These are phyloP conservation scores for Petromus typicus DNA, from an alignment of 2,113 vertebrate genomes.

Conservation along the genomic window DNA sequence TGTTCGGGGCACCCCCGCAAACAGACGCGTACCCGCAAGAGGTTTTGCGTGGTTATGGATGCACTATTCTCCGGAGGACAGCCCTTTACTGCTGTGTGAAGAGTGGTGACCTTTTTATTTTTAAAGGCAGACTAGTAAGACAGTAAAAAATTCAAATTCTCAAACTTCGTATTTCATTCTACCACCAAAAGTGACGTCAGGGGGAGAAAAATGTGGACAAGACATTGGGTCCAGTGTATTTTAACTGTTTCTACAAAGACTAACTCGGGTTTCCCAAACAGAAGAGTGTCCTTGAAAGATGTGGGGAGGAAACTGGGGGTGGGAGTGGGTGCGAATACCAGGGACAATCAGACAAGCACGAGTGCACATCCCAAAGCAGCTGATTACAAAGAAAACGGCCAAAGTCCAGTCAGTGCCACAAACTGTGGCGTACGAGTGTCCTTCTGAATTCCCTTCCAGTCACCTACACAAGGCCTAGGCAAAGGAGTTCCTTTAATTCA, in stretches of 20 bases:
- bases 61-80: neutral
- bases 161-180: neutral
- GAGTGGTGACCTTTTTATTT: neutral
- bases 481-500: neutral
- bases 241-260: constrained; percentile 15
- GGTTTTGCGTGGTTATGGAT: neutral
- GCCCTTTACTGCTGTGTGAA: neutral
- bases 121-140: neutral
- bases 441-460: neutral
- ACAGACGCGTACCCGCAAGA: neutral
- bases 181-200: neutral
- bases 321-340: neutral
- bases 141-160: neutral
- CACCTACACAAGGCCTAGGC: neutral
- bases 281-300: neutral
- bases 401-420: neutral
- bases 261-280: neutral
- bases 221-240: neutral
- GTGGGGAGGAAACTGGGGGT: accelerated
- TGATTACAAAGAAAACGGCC: neutral
- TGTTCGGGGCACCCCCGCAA: neutral
- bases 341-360: neutral
- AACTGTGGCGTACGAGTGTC: neutral
- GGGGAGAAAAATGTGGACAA: neutral
- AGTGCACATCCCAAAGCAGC: neutral